These are phyloP conservation scores for Xanthia icteritia DNA, from an alignment of 2,888 invertebrate species.

Conservation along the genomic window DNA sequence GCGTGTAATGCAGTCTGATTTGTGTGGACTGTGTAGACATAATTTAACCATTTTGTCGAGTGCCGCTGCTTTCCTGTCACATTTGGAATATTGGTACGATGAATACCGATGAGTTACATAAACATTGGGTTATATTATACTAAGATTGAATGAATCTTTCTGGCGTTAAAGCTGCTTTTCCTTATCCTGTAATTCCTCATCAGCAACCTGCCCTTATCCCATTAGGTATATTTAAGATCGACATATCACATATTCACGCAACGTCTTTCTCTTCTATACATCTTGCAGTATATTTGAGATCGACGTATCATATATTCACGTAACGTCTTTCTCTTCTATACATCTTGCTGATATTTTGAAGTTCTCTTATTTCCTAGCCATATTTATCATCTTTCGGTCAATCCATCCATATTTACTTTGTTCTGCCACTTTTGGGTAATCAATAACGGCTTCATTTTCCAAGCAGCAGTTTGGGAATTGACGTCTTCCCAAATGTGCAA, in stretches of 20 bases:
- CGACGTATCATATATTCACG: too few species aligned
- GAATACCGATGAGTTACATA: slow-evolving; percentile 39
- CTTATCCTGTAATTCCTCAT: neutral
- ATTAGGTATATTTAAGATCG: neutral
- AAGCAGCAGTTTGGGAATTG: neutral
- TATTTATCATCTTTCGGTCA: neutral
- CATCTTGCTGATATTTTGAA: neutral
- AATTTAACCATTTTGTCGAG: slow-evolving; percentile 44
- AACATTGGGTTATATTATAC: slow-evolving; percentile 14
- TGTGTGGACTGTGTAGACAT: slow-evolving; percentile 35
- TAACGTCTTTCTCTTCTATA: too few species aligned
- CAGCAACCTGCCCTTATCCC: neutral
- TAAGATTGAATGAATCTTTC: slow-evolving; percentile 7
- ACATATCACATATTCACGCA: too few species aligned
- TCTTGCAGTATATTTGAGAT: too few species aligned
- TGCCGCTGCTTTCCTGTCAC: slow-evolving; percentile 26
- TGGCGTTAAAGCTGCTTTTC: slow-evolving; percentile 13
- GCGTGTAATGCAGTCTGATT: slow-evolving; percentile 40
- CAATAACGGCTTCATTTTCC: neutral
- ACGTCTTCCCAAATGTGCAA: neutral
- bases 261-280: too few species aligned
- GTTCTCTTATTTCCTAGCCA: neutral
- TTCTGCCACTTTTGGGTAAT: neutral
- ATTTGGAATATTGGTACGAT: slow-evolving; percentile 44
- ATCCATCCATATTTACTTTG: neutral